Evolutionary conservation across 2,888 invertebrate genomes (phyloP).

Genomic region (Epicampocera succincta): DNA sequence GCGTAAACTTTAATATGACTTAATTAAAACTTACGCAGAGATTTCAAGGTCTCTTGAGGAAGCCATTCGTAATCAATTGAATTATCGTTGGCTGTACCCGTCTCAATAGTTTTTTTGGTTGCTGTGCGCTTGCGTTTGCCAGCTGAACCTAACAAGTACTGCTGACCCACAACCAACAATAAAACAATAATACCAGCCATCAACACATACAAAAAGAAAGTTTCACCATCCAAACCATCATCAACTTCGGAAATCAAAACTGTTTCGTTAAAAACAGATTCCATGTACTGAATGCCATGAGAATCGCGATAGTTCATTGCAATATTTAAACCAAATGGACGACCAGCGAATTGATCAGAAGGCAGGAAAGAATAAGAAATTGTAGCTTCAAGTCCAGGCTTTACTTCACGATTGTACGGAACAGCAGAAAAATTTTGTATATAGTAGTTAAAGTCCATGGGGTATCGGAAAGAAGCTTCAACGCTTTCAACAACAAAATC

Average conservation of each 20-base stretch:
- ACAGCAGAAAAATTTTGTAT: constrained; percentile 99
- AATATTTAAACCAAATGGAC: constrained; percentile 97
- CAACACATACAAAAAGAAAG: constrained; percentile 98
- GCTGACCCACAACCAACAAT: constrained; percentile 93
- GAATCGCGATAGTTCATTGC: constrained; percentile 94
- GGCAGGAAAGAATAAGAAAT: constrained; percentile 97
- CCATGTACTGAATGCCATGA: constrained; percentile 85
- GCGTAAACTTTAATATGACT: background rate
- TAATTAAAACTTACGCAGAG: constrained; percentile 86
- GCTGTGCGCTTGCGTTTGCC: constrained; percentile 85
- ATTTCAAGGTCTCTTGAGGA: constrained; percentile 93
- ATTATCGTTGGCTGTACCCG: constrained; percentile 93
- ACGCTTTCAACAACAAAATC: constrained; percentile 96
- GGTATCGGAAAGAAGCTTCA: constrained; percentile 99
- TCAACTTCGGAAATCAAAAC: constrained; percentile 97
- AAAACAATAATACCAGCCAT: constrained; percentile 94
- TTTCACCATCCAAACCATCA: constrained; percentile 98
- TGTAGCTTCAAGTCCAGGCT: constrained; percentile 95
- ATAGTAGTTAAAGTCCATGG: constrained; percentile 98
- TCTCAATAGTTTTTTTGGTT: constrained; percentile 89
- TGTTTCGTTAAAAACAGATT: constrained; percentile 99
- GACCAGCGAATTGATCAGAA: constrained; percentile 97
- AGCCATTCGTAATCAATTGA: constrained; percentile 99
- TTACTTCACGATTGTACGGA: constrained; percentile 92
- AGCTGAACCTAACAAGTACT: constrained; percentile 92